Evolutionary conservation across 2,113 vertebrate genomes (phyloP), one percentile per base, ranked within the genome.

Genomic region (Megaceryle maxima): DNA sequence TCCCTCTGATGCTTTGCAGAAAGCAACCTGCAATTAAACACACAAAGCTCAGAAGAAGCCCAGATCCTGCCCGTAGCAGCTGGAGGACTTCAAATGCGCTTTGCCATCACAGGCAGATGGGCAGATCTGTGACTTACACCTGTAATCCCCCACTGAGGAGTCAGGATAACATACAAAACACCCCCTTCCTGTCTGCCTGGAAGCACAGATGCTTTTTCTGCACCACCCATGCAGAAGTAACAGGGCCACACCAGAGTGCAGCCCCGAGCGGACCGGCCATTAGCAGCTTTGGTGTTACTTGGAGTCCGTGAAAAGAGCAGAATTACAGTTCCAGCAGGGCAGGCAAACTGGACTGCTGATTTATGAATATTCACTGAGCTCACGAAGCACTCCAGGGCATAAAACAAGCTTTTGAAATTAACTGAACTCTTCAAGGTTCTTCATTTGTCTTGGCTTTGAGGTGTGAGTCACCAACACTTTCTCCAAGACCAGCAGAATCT

Each of bases 301-400:
- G 24, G 39, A 72, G 67, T 33, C 80, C 6, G 2, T 60, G 80
- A 55, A 87, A 76, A 75, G 80, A 93, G 69, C 22, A 62, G 60
- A 90, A 56, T 46, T 78, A 57, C 72, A 75, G 51, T 60, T 78
- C 73, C 60, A 77, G 79, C 51, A 53, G 70, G 74, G 70, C 91
- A 84, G 70, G 89, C 55, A 87, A 72, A 60, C 57, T 13, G 3
- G 80, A 44, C 46, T 0, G 60, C 74, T 73, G 82, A 78, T 94
- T 78, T 96, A 73, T 93, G 92, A 96, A 95, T 96, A 96, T 95
- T 92, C 86, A 75, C 73, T 60, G 83, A 83, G 90, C 39, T 94
- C 92, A 90, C 9, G 0, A 67, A 84, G 64, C 83, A 70, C 86
- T 88, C 85, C 3, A 0, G 85, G 90, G 83, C 90, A 94, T 80